Percentiles rank a stretch among this genome's conserved stretches.
These are phyloP conservation scores for Phaethornis superciliosus DNA, from an alignment of 2,113 vertebrate genomes.

Conservation along the genomic window DNA sequence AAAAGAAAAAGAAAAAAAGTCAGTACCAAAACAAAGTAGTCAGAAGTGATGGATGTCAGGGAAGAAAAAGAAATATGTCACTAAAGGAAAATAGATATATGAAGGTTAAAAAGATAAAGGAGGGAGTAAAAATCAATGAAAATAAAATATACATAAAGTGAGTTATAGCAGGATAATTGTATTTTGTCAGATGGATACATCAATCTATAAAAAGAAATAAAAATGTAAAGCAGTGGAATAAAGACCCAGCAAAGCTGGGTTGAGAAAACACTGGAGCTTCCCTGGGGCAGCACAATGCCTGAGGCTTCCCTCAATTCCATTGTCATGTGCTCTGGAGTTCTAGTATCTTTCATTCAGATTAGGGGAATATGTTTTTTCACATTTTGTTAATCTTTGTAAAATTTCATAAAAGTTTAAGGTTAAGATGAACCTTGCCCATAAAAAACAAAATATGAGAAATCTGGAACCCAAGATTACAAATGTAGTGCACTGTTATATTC, in stretches of 20 bases:
- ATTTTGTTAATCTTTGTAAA: neutral
- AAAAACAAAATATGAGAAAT: neutral
- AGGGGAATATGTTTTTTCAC: fast-evolving
- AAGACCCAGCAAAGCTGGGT: neutral
- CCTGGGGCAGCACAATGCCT: neutral
- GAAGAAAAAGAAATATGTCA: neutral
- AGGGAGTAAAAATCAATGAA: slow-evolving; percentile 22
- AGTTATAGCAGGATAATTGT: neutral
- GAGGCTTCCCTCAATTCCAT: neutral
- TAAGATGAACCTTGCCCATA: neutral
- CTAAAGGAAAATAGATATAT: neutral
- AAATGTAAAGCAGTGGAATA: neutral
- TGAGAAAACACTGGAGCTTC: neutral
- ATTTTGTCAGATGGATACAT: neutral
- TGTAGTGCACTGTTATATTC: neutral
- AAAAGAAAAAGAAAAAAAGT: neutral
- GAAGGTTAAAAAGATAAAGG: neutral
- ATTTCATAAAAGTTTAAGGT: neutral
- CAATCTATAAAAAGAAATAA: neutral
- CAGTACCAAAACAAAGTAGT: neutral
- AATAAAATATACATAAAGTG: slow-evolving; percentile 28
- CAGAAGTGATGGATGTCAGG: neutral
- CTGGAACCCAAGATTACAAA: neutral
- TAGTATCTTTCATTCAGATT: neutral
- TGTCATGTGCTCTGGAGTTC: fast-evolving